Evolutionary conservation across 2,888 invertebrate species (phyloP).

Genomic region (Caenorhabditis sp.): DNA sequence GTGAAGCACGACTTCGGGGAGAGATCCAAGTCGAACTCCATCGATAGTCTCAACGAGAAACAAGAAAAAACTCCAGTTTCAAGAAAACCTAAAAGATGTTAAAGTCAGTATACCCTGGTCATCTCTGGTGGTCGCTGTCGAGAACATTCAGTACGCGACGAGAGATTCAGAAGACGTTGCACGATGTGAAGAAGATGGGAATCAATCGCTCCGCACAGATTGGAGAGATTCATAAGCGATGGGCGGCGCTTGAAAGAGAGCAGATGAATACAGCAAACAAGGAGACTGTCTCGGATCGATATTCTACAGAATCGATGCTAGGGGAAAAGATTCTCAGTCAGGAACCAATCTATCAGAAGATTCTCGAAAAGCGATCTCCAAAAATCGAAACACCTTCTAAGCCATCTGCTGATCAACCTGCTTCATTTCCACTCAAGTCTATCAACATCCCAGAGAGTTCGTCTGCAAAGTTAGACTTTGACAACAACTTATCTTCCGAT

Average conservation of each 20-base stretch:
- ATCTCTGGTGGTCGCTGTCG: background rate
- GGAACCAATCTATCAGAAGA: constrained; percentile 47
- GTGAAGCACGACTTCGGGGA: constrained; percentile 73
- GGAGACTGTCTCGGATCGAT: constrained; percentile 22
- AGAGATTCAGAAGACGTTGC: constrained; percentile 55
- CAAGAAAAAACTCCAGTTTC: background rate
- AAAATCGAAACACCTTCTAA: background rate
- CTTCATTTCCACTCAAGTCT: constrained; percentile 41
- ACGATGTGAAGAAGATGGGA: constrained; percentile 31
- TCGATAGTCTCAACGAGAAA: constrained; percentile 26
- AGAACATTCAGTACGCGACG: constrained; percentile 31
- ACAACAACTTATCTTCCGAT: background rate
- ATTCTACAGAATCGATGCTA: constrained; percentile 68
- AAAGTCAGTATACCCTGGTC: background rate
- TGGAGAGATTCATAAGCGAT: constrained; percentile 60
- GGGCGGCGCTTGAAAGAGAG: constrained; percentile 47
- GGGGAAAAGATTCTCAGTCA: constrained; percentile 71
- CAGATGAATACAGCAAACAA: constrained; percentile 18
- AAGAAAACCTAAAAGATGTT: constrained; percentile 43
- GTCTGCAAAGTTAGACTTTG: background rate
- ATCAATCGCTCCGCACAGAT: constrained; percentile 59
- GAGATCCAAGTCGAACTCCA: constrained; percentile 30
- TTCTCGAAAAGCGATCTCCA: constrained; percentile 47
- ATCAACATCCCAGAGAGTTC: background rate
- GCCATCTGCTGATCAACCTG: background rate